Conservation (phyloP, 1,140 invertebrate genomes). For the Euura lappo region DNA sequence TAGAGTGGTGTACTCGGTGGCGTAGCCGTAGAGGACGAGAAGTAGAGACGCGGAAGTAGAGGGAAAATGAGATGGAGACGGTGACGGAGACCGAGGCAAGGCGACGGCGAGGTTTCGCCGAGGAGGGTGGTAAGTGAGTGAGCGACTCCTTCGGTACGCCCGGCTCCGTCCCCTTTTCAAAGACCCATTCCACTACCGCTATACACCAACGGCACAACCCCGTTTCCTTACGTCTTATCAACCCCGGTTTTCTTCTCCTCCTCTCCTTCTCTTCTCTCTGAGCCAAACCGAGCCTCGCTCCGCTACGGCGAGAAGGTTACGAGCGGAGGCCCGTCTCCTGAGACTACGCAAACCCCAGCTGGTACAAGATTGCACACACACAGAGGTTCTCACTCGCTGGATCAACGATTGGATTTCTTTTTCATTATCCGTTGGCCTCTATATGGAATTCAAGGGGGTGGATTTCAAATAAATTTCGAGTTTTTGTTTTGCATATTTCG, state of each 20-base stretch:
- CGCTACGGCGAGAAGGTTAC: conserved; percentile 45
- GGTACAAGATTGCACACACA: conserved; percentile 56
- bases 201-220: conserved; percentile 21
- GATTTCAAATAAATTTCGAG: no score
- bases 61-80: conserved; percentile 20
- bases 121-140: conserved; percentile 57
- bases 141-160: conserved; percentile 55
- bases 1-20: not conserved
- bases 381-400: conserved; percentile 48
- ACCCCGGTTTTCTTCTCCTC: conserved; percentile 29
- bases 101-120: not conserved
- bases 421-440: no score
- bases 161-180: conserved; percentile 33
- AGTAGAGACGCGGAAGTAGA: not conserved
- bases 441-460: no score
- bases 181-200: conserved; percentile 22
- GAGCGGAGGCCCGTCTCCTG: conserved; percentile 46
- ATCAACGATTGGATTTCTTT: no score
- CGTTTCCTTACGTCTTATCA: conserved; percentile 19
- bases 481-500: no score
- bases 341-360: conserved; percentile 53
- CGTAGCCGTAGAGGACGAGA: no score
- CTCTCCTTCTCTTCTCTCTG: conserved; percentile 38
- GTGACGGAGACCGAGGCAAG: conserved; percentile 14
- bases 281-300: conserved; percentile 6